Base-by-base conservation (phyloP, 1,140 invertebrate species). In the Drosophila gunungcola region DNA sequence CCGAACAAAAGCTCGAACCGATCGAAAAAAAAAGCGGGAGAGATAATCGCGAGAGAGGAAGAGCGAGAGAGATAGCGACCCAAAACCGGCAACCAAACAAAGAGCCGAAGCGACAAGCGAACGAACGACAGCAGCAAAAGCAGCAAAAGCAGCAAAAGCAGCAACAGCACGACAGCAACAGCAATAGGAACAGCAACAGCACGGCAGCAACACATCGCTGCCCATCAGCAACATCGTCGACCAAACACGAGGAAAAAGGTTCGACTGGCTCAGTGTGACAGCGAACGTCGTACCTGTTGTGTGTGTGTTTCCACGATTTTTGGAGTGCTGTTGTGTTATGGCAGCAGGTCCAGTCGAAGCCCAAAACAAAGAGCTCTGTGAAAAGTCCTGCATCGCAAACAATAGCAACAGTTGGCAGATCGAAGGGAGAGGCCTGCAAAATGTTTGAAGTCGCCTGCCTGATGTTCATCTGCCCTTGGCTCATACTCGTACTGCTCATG, bases 381-480 rank as follows among this genome's bases (percentile, higher is more conserved):
- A 25, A 29, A 16, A 34, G 11, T 27, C 16, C 13, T 32, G 6
- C 25, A 53, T 21, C 38, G 27, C 64, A 27, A 34, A 6, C 10
- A 13, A 39, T 7, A 61, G 45, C 64, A 70, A 48, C 68, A 72
- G 64, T 68, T 68, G 64, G 39, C 54, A 51, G 64, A 65, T 64
- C 60, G 45, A 12, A 41, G 38, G 27, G 16, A 2, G 13, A 29
- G 12, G 3, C 63, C 13, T 43, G 25, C 73, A 78, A 83, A 62
- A 92, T 92, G 91, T 78, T 88, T 60, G 91, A 92, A 76, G 91
- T 91, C 27, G 84, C 85, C 58, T 92, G 91, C 53, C 63, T 92
- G 52, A 91, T 92, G 88, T 92, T 92, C 77, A 92, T 92, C 68
- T 90, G 78, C 75, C 91, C 91, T 78, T 91, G 91, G 91, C 70